Conservation (phyloP, 2,888 invertebrate species). For the Podotricha telesiphe region DNA sequence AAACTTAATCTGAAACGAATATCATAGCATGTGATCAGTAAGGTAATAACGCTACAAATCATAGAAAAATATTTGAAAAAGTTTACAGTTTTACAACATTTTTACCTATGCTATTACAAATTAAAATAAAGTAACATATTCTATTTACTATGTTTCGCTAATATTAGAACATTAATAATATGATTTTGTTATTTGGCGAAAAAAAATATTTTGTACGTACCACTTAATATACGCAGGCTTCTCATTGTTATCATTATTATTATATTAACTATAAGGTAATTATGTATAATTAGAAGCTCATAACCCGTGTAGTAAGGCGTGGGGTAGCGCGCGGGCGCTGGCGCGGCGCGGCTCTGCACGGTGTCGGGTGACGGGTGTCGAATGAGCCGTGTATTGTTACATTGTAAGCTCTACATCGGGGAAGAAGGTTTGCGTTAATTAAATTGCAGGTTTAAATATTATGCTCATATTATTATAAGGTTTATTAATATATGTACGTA, state of each 20-base stretch:
- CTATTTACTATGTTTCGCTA: too few relatives aligned
- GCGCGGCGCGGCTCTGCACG: conserved; percentile 16
- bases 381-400: conserved; percentile 28
- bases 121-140: too few relatives aligned
- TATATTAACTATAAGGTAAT: background rate
- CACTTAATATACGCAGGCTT: background rate
- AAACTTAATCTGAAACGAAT: too few relatives aligned
- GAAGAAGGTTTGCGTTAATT: background rate
- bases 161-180: too few relatives aligned
- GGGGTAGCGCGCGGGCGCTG: background rate
- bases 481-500: background rate
- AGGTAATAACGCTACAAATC: too few relatives aligned
- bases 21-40: too few relatives aligned
- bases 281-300: background rate
- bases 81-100: too few relatives aligned
- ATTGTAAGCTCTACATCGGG: conserved; percentile 1
- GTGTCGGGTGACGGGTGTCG: conserved; percentile 29
- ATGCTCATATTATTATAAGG: background rate
- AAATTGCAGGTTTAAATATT: background rate
- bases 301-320: background rate
- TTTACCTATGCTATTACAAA: too few relatives aligned
- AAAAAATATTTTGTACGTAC: background rate
- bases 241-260: background rate
- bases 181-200: too few relatives aligned
- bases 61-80: too few relatives aligned